Base-by-base conservation (phyloP, 2,888 invertebrate species). In the Syrphus vitripennis region DNA sequence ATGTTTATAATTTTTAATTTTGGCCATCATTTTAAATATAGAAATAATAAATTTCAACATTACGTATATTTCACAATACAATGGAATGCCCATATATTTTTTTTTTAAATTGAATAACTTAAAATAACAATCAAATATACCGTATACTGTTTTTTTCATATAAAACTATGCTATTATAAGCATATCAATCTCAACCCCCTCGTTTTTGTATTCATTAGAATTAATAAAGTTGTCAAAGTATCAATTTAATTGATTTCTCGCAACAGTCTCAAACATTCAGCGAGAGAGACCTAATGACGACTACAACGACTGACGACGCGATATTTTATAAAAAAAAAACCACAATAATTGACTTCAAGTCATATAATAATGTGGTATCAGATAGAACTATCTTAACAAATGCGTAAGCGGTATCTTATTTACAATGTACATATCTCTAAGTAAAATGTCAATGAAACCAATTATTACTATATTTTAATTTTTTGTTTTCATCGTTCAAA, bases 201-300 rank as follows among this genome's bases (percentile, higher is more conserved):
- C 6, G 14, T 7, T 7, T 24, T 50, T 29, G 16, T 76, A 76
- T 59, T 76, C 50, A 59, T 26, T 53, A 21, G 71, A 71, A 76
- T 84, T 84, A 84, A 84, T 84, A 81, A 81, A 84, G 65, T 81
- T 81, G 84, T 84, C 84, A 84, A 84, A 84, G 81, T 81, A 72
- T 84, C 81, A 76, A 84, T 84, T 81, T 80, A 84, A 84, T 84
- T 84, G 80, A 84, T 84, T 71, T 63, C 72, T 77, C 75, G 48
- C 71, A n/a, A n/a, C n/a, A 76, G 67, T 72, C 80, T 4, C 31
- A 10, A 65, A 37, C 74, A 76, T 50, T 50, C 31, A 34, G 21
- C 29, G 80, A 67, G 74, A 72, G 72, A 61, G 81, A 75, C 75
- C 53, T 37, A 48, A 45, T 45, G 65, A 48, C 65, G 65, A 42